Conservation (phyloP, 2,888 invertebrate genomes). For the Phania funesta region DNA sequence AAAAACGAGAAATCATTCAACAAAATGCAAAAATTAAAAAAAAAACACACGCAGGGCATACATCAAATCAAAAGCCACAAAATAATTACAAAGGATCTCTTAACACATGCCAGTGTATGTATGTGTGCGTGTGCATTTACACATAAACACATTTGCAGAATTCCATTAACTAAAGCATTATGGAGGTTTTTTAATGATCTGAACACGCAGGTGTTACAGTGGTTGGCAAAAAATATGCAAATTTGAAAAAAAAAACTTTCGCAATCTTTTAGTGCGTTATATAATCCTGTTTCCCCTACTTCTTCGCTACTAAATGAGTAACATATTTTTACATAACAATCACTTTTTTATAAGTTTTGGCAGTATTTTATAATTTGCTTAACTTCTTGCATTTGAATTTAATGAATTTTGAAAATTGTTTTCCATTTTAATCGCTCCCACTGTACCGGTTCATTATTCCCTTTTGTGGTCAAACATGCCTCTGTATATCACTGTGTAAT, state of each 20-base stretch:
- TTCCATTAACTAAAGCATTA: slow-evolving; percentile 22
- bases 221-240: background rate
- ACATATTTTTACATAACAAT: no score
- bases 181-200: background rate
- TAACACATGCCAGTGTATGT: no score
- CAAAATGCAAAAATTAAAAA: no score
- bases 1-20: no score
- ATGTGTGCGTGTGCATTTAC: no score
- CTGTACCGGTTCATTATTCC: background rate
- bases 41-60: no score
- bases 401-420: background rate
- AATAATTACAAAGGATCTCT: slow-evolving; percentile 22
- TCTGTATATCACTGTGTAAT: background rate
- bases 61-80: slow-evolving; percentile 29
- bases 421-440: background rate
- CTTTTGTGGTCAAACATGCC: slow-evolving; percentile 10
- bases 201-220: background rate
- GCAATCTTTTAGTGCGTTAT: no score
- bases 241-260: background rate
- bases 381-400: no score
- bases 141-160: background rate
- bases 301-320: no score
- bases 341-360: no score
- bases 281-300: no score
- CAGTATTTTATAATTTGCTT: no score